Conservation (phyloP, 2,797 vertebrate genomes). For the Channa striata region DNA sequence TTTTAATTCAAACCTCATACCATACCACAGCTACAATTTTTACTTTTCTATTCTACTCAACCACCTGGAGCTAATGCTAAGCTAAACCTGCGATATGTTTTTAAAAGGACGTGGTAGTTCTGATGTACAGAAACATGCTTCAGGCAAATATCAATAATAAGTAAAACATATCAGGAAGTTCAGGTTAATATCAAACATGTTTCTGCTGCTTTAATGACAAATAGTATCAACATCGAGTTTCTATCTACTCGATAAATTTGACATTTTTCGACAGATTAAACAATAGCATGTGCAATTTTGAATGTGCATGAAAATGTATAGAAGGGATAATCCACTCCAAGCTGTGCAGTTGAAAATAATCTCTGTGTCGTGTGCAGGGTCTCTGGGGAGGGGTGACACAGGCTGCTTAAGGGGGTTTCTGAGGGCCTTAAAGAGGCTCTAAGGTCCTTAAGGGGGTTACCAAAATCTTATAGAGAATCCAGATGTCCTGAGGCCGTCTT, state of each 20-base stretch:
- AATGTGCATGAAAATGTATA: conserved; percentile 8
- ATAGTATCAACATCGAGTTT: neutral
- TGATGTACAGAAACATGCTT: neutral
- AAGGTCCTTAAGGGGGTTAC: neutral
- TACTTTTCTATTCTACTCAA: neutral
- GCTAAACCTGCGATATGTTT: neutral
- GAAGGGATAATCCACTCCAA: neutral
- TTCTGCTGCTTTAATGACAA: neutral
- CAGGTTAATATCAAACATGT: neutral
- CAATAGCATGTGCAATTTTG: neutral
- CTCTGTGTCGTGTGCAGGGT: neutral
- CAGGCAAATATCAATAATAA: neutral
- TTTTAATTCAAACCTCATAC: too few species aligned
- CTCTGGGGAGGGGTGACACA: too few species aligned
- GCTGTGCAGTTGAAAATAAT: neutral
- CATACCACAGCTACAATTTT: too few species aligned
- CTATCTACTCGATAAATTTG: neutral
- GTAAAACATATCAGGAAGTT: too few species aligned
- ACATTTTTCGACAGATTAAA: conserved; percentile 19
- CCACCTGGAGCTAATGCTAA: neutral
- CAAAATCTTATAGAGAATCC: too few species aligned
- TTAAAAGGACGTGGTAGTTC: neutral
- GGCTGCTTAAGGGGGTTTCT: neutral
- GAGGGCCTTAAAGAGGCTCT: neutral
- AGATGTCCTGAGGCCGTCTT: too few species aligned